Evolutionary conservation across 92 coral and sea anemone genomes (phyloP), one percentile per base, ranked within the genome.

Genomic region (Umimayanthus chanpuru): DNA sequence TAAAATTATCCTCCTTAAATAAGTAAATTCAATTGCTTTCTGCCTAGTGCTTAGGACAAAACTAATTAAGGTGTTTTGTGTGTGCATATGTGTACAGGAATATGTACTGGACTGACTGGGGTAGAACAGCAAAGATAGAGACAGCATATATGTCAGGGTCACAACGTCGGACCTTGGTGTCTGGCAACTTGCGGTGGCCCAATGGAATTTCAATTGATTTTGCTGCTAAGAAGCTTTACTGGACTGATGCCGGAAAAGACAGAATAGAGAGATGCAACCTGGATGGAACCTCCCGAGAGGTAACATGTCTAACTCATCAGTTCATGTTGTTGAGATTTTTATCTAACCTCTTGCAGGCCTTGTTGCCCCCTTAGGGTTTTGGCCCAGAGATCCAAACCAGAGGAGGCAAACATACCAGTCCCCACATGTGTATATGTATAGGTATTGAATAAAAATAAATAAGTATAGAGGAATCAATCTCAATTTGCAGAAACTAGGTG

Each of bases 81-180:
- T 47, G 53, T 47, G 53, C 1, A 2, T 72, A 23, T 72, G 7
- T 64, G 43, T 29, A 0, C 85, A 96, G 98, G 58, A 87, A 92
- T 73, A 95, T 96, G 99, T 96, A 91, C 89, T 96, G 99, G 99
- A 90, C 99, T 20, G 99, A 96, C 90, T 96, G 99, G 99, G 99
- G 97, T 14, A 58, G 75, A 23, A 55, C 5, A 14, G 94, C 99
- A 28, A 86, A 85, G 36, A 95, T 96, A 50, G 94, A 91, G 87
- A 93, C 92, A 83, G 95, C 98, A 1, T 90, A 85, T 82, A 77
- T 95, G 96, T 91, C 98, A 89, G 99, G 99, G 5, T 79, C 38
- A 44, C 79, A 90, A 21, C 92, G 97, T 36, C 32, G 10, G 30
- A 76, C 90, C 12, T 76, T 96, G n/a, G 88, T 96, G 40, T 77